These are phyloP conservation scores for Campopleginae sp. DNA, from an alignment of 2,888 invertebrate species.

Conservation along the genomic window DNA sequence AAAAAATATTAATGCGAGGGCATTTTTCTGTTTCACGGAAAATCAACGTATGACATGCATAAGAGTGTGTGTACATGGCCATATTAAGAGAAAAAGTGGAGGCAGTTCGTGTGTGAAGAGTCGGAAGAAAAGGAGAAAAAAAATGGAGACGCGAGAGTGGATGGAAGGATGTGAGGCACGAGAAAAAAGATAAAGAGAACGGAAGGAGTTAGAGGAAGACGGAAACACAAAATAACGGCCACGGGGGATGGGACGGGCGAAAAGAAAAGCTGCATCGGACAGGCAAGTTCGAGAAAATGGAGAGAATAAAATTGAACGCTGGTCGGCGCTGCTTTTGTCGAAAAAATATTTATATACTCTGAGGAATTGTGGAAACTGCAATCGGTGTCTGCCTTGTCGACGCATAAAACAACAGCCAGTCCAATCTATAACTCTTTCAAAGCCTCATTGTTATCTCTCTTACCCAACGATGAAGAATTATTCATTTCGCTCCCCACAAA, in stretches of 20 bases:
- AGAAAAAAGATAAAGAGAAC: constrained; percentile 14
- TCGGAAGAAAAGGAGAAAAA: not conserved
- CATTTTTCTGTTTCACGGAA: not conserved
- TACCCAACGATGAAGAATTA: not conserved
- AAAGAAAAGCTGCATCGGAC: constrained; percentile 46
- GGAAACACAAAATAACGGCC: constrained; percentile 37
- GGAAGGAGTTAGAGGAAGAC: not conserved
- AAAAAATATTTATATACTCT: constrained; percentile 51
- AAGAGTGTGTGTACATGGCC: not conserved
- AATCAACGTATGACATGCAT: not conserved
- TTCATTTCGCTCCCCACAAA: not conserved
- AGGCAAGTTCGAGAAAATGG: constrained; percentile 34
- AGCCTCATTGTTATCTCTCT: constrained; percentile 5
- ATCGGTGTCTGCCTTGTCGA: constrained; percentile 20
- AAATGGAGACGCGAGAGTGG: not conserved
- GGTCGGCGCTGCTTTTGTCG: constrained; percentile 24
- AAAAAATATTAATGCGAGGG: too few species aligned
- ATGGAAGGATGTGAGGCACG: not conserved
- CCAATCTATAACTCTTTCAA: constrained; percentile 20
- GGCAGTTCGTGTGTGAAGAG: constrained; percentile 3
- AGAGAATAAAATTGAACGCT: constrained; percentile 28
- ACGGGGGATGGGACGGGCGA: constrained; percentile 13
- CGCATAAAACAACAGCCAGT: constrained; percentile 16
- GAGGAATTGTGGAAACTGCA: constrained; percentile 46
- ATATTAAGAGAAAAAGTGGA: not conserved